Percentiles rank a stretch among this genome's conserved stretches.
These are phyloP conservation scores for Dryobotodes eremita DNA, from an alignment of 2,888 invertebrate genomes.

Conservation along the genomic window DNA sequence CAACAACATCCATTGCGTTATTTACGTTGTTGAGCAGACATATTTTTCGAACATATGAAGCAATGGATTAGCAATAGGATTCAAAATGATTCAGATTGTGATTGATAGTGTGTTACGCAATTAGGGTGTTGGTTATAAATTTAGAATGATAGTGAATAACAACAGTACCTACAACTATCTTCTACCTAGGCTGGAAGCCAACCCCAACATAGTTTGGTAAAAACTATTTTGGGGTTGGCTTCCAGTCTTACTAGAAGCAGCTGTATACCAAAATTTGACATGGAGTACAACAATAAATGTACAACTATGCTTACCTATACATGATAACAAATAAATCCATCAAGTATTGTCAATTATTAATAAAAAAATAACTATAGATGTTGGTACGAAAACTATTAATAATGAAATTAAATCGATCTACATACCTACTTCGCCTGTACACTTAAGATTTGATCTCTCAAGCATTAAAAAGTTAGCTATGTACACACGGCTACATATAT, in stretches of 20 bases:
- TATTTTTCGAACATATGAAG: no score
- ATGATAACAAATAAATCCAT: background rate
- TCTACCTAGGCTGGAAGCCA: no score
- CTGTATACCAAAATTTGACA: background rate
- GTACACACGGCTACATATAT: no score
- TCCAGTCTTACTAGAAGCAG: no score
- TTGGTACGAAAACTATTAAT: background rate
- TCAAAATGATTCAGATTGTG: no score
- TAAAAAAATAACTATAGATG: background rate
- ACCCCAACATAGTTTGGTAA: no score
- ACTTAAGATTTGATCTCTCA: background rate
- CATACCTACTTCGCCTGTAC: background rate
- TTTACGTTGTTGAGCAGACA: no score
- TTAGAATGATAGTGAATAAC: background rate
- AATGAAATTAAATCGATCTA: background rate
- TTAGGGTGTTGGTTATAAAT: background rate
- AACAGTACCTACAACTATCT: background rate
- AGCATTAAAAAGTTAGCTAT: background rate
- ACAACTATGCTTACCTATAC: no score
- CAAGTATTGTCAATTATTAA: background rate
- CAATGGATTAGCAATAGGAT: no score
- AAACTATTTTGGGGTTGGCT: no score
- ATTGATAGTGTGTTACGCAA: no score
- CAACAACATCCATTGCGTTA: no score
- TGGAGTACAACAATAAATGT: background rate